Percentiles rank a stretch among this genome's conserved stretches.
Conservation (phyloP, 2,797 vertebrate genomes). For the Poecilia gillii region DNA sequence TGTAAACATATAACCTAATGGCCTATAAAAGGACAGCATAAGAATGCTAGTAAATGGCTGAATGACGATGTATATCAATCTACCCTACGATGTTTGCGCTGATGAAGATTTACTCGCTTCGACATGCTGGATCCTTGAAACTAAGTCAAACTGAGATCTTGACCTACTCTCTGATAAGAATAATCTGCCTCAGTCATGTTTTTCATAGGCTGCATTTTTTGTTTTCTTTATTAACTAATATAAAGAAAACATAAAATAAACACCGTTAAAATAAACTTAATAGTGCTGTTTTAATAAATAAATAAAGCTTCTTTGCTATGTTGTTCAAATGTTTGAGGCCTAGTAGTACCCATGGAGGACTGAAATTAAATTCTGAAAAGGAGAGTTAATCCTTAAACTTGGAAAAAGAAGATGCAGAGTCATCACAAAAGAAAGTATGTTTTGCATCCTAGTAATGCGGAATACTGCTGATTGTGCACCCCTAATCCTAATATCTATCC, state of each 20-base stretch:
- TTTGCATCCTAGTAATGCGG: background rate
- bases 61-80: background rate
- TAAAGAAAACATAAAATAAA: constrained; percentile 31
- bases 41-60: background rate
- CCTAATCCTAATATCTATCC: background rate
- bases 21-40: background rate
- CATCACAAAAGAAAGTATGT: background rate
- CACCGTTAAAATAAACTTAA: constrained; percentile 33
- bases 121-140: background rate
- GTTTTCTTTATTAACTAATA: constrained; percentile 85
- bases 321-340: constrained; percentile 3
- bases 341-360: background rate
- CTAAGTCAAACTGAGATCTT: background rate
- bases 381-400: background rate
- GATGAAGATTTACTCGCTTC: background rate
- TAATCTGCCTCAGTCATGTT: constrained; percentile 84
- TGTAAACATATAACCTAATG: background rate
- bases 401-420: background rate
- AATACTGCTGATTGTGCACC: background rate
- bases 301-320: constrained; percentile 57
- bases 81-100: background rate
- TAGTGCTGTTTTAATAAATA: constrained; percentile 67
- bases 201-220: constrained; percentile 89
- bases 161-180: background rate
- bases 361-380: background rate